Base-by-base conservation (phyloP, 2,113 vertebrate genomes). In the Ciconia stormi region DNA sequence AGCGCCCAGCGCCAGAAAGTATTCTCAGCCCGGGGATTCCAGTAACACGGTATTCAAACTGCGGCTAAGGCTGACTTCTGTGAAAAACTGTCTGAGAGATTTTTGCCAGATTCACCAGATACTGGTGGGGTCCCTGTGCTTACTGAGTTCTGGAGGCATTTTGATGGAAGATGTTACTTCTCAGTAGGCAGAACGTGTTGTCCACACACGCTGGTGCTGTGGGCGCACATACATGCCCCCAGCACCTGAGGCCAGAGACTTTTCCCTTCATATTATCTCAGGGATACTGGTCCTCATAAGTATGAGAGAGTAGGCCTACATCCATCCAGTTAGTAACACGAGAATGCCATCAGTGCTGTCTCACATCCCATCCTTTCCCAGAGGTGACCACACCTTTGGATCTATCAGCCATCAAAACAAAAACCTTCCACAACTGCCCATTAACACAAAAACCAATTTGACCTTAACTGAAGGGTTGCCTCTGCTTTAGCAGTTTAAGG, bases 151-250 rank as follows among this genome's bases (percentile, higher is more conserved):
- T 59, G n/a, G 22, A 50, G 25, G 16, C 1, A 3, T 65, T 87
- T 26, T 50, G 55, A 44, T 3, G 6, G 56, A 83, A 67, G 38
- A 61, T 0, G 0, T 22, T 63, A 18, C 32, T 46, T 40, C 19
- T 65, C 3, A 1, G 18, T 0, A 34, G 14, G 11, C 2, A 62
- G 59, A 67, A 56, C 26, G 29, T 34, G 47, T 0, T 70, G 40
- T 49, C 21, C 7, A 2, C 19, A 21, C 4, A 9, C 9, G 26
- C 22, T 61, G 36, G 25, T 61, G 19, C 53, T 61, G 67, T 2
- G 1, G 29, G 53, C 0, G 3, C 38, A 59, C 7, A 23, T 4
- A 38, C 3, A 10, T 25, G 12, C 11, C 21, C 9, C 10, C 19
- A 47, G 69, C 17, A 84, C 30, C 5, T 19, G 32, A 80, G 52